Base-by-base conservation (phyloP, 2,888 invertebrate genomes). In the Lamellibrachia satsuma region DNA sequence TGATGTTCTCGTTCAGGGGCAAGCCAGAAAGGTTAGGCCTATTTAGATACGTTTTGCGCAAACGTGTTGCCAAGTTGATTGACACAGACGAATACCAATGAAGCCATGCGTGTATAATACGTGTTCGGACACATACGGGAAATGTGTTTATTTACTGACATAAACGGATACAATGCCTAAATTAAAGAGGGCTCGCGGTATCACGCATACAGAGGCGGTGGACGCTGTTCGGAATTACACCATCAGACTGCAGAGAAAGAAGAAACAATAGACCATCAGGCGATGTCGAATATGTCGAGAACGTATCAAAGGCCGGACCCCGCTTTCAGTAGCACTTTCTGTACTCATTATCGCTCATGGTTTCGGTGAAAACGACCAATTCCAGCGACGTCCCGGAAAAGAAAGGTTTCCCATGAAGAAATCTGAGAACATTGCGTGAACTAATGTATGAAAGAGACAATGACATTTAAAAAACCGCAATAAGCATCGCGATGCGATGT, bases 31-130 rank as follows among this genome's bases (percentile, higher is more conserved):
- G 11, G 75, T 11, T 75, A 75, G 75, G 75, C 75, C 15, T 15
- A 75, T 75, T 75, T 75, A 75, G 75, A 75, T 75, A 15, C 15
- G 75, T 75, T 75, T 75, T 15, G 75, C 75, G 15, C 75, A 75
- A 75, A 75, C 75, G 15, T 75, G 75, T 75, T 75, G 75, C 75
- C 11, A 75, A 75, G 75, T 75, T 75, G 75, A 75, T 75, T 75
- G 75, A 75, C 75, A 57, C 57, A 57, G 2, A 8, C 3, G 22
- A 75, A 15, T 15, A 15, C 22, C 22, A 75, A 75, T 22, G 22
- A 75, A 3, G 22, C 22, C 1, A 75, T 15, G 22, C 15, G 75
- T 75, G 75, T 22, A 75, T 4, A 75, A 75, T 75, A 22, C 22
- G 75, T 75, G 4, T 75, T 11, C 60, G 60, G 15, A 60, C 60